These are phyloP conservation scores for Leptodactylus fuscus DNA, from an alignment of 2,113 vertebrate species.

Conservation along the genomic window DNA sequence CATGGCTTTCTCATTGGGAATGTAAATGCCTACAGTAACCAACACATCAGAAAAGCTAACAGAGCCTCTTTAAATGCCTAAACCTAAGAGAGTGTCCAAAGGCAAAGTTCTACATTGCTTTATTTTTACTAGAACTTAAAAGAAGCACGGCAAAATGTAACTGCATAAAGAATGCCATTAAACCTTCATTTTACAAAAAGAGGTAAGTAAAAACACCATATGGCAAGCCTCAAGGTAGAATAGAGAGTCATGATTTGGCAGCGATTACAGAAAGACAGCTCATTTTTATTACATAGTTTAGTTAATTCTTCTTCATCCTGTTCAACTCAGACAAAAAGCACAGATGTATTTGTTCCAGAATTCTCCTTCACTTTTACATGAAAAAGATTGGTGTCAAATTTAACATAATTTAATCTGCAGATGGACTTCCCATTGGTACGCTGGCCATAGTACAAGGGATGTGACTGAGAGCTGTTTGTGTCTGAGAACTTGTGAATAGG, in stretches of 20 bases:
- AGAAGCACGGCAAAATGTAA: no score
- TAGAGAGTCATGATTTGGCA: conserved; percentile 31
- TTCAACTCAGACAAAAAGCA: conserved; percentile 22
- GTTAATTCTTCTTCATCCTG: conserved; percentile 4
- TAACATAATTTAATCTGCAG: conserved; percentile 8
- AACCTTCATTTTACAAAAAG: neutral
- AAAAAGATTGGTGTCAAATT: conserved; percentile 24
- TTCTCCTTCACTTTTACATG: conserved; percentile 17
- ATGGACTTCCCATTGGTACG: neutral
- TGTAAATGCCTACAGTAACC: no score
- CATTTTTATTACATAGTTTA: conserved; percentile 29
- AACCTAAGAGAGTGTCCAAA: no score
- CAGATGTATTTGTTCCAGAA: neutral
- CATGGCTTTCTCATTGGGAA: no score
- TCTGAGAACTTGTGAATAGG: neutral
- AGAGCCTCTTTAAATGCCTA: no score
- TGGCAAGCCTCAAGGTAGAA: conserved; percentile 14
- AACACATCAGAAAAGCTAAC: no score
- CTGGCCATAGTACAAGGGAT: neutral
- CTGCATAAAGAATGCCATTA: no score
- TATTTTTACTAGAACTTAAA: no score
- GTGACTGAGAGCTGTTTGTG: neutral
- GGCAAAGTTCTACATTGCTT: no score
- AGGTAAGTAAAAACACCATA: conserved; percentile 1
- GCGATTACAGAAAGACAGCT: neutral